phyloP scores from a whole-genome alignment of 2,888 invertebrate genomes.

The Lasioglossum calceatum region DNA sequence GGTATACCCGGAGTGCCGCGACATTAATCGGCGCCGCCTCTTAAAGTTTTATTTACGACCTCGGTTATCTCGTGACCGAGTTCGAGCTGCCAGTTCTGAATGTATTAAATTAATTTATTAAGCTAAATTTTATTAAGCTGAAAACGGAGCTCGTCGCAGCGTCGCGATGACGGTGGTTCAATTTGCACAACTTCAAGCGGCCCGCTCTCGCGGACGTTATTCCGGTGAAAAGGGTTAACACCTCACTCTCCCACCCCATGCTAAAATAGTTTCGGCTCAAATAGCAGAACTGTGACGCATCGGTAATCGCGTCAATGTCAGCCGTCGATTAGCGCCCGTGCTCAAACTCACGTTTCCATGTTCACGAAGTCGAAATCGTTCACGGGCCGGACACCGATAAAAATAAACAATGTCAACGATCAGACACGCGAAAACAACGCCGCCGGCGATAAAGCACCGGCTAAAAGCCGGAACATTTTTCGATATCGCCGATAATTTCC shows the following conservation, averaged over 20 bases:
- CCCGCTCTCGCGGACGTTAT: not conserved
- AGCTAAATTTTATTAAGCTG: not conserved
- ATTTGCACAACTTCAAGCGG: not conserved
- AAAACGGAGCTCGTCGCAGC: not conserved
- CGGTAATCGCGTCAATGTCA: not conserved
- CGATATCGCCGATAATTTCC: not conserved
- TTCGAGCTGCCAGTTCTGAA: not conserved
- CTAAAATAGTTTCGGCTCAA: not conserved
- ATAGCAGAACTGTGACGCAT: not conserved
- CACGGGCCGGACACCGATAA: not conserved
- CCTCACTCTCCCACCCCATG: not conserved
- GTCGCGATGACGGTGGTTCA: not conserved
- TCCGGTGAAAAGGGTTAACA: not conserved
- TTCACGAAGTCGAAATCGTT: not conserved
- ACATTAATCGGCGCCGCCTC: not conserved
- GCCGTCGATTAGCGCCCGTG: not conserved
- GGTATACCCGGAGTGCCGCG: not conserved
- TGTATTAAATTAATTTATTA: constrained; percentile 5
- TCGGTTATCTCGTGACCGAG: constrained; percentile 4
- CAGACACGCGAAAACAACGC: constrained; percentile 2
- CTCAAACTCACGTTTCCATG: not conserved
- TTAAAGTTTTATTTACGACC: not conserved
- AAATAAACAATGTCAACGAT: constrained; percentile 1
- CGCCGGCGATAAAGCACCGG: not conserved
- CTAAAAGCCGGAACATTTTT: not conserved